Base-by-base conservation (phyloP, 1,140 invertebrate genomes). In the Dreissena polymorpha region DNA sequence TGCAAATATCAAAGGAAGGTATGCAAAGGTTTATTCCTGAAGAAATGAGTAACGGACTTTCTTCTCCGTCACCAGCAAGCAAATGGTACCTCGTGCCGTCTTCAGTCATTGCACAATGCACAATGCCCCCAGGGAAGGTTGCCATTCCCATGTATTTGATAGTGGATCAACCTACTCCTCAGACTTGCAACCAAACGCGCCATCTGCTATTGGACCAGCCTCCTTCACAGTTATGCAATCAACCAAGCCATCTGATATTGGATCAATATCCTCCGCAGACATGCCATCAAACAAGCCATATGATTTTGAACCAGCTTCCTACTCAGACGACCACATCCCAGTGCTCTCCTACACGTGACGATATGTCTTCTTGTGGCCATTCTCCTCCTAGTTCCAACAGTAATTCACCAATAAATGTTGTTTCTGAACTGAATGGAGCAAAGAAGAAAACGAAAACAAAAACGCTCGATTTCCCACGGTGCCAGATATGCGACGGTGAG, bases 401-500 rank as follows among this genome's bases (percentile, higher is more conserved):
- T 5, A 49, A 21, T 18, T 49, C 14, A 49, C 10, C 12, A 5
- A 16, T 14, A 70, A 39, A 39, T 14, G 8, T 27, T 39, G 16
- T 18, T 70, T n/a, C 10, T 70, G 68, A 14, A 29, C 16, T 10
- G 29, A 2, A 39, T 16, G 68, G 21, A 39, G n/a, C 25, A 70
- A 70, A 70, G 49, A 69, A 70, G 18, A 21, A 12, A 25, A 10
- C 23, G 0, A 8, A n/a, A 23, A 14, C 6, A 27, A 78, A 78
- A 78, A 16, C 23, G 53, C 73, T 86, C 29, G 79, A 83, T 21
- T 76, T 88, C 50, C 86, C 86, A 6, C 90, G 90, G 3, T 94
- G 94, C 88, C 85, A 88, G 72, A 91, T 94, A 10, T 94, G 94
- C 86, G 91, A 90, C 16, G 94, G 93, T 51, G 91, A 91, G 55